Conservation (phyloP, 2,888 invertebrate genomes). For the Acrobasis suavella region DNA sequence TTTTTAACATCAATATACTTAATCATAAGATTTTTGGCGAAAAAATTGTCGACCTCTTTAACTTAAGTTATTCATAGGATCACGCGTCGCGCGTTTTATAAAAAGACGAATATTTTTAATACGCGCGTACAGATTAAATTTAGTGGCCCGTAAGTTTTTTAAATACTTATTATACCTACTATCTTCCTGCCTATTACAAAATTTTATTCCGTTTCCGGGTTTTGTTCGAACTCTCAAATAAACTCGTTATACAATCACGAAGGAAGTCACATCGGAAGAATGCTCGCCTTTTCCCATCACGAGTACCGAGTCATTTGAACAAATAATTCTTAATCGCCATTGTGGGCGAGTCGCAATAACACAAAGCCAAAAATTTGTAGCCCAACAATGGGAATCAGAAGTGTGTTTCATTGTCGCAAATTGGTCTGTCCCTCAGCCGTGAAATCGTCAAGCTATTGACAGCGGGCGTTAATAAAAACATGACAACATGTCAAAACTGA, state of each 20-base stretch:
- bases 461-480: conserved; percentile 78
- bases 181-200: background rate
- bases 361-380: conserved; percentile 65
- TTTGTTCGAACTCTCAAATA: conserved; percentile 23
- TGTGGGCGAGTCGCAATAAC: conserved; percentile 70
- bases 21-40: no score
- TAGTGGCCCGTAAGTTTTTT: no score
- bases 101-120: no score
- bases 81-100: no score
- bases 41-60: no score
- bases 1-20: no score
- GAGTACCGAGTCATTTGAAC: conserved; percentile 67
- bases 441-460: conserved; percentile 67
- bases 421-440: conserved; percentile 70
- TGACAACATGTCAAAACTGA: conserved; percentile 81
- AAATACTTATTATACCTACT: no score
- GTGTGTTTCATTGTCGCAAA: conserved; percentile 74
- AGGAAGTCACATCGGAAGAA: conserved; percentile 51
- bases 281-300: conserved; percentile 48
- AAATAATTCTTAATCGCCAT: conserved; percentile 76
- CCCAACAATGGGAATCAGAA: conserved; percentile 74
- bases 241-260: conserved; percentile 45
- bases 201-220: background rate
- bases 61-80: no score
- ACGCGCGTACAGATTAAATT: no score